Conservation (phyloP, 1,140 invertebrate genomes). For the Apis mellifera region DNA sequence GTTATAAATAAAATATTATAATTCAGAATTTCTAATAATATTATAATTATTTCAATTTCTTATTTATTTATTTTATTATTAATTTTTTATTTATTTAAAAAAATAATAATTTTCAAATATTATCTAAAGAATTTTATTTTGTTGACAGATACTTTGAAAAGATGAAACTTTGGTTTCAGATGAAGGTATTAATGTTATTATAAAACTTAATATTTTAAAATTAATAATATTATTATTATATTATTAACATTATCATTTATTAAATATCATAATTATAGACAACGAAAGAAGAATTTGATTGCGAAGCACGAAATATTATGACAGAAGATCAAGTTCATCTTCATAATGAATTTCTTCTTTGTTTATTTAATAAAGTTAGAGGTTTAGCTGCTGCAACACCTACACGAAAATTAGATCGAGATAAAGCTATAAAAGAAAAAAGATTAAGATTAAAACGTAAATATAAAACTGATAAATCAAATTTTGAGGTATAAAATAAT, state of each 20-base stretch:
- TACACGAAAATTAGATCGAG: conserved; percentile 65
- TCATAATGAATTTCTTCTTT: conserved; percentile 92
- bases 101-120: conserved; percentile 14
- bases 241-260: not conserved
- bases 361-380: conserved; percentile 90
- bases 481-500: conserved; percentile 83
- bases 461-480: conserved; percentile 84
- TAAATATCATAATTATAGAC: conserved; percentile 73
- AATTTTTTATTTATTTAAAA: not conserved
- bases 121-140: conserved; percentile 35
- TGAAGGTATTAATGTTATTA: conserved; percentile 81
- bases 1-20: not conserved
- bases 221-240: not conserved
- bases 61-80: not conserved
- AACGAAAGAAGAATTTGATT: conserved; percentile 91
- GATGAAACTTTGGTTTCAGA: conserved; percentile 88
- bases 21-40: conserved; percentile 21
- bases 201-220: not conserved
- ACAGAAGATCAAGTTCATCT: conserved; percentile 87
- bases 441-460: conserved; percentile 83
- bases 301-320: conserved; percentile 87
- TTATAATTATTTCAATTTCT: not conserved
- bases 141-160: conserved; percentile 84
- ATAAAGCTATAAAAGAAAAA: conserved; percentile 80
- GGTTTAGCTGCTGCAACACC: conserved; percentile 83